Conservation (phyloP, 2,113 vertebrate species). For the Nanger granti region DNA sequence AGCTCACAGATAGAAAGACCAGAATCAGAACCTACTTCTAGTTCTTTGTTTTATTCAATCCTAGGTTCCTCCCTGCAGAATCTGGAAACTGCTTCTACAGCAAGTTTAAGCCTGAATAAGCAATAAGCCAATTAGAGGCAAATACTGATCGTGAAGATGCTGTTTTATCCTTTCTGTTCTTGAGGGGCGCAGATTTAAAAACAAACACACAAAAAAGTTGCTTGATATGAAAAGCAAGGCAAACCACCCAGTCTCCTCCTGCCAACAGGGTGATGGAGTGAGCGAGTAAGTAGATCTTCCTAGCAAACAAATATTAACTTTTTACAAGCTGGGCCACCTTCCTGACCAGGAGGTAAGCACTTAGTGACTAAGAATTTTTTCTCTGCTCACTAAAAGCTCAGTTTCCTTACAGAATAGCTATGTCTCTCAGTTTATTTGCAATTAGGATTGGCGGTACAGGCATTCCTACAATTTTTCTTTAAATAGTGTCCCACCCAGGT, state of each 20-base stretch:
- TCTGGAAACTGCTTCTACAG: neutral
- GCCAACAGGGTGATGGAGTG: neutral
- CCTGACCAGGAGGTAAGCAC: neutral
- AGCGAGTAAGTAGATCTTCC: neutral
- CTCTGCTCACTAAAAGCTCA: neutral
- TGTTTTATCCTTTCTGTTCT: neutral
- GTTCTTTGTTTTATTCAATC: neutral
- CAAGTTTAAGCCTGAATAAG: neutral
- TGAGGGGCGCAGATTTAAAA: neutral
- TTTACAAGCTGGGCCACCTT: conserved; percentile 31
- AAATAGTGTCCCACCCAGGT: neutral
- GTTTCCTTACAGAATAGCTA: neutral
- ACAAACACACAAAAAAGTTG: neutral
- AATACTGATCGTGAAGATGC: neutral
- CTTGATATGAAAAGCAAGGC: neutral
- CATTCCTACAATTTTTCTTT: neutral
- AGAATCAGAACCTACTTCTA: neutral
- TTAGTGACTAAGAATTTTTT: neutral
- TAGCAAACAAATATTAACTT: neutral
- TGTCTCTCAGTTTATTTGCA: neutral
- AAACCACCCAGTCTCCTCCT: neutral
- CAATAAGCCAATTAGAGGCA: neutral
- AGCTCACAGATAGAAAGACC: neutral
- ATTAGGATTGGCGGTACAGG: neutral
- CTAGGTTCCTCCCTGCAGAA: neutral